Conservation (phyloP, 2,888 invertebrate species). For the Antheraea yamamai region DNA sequence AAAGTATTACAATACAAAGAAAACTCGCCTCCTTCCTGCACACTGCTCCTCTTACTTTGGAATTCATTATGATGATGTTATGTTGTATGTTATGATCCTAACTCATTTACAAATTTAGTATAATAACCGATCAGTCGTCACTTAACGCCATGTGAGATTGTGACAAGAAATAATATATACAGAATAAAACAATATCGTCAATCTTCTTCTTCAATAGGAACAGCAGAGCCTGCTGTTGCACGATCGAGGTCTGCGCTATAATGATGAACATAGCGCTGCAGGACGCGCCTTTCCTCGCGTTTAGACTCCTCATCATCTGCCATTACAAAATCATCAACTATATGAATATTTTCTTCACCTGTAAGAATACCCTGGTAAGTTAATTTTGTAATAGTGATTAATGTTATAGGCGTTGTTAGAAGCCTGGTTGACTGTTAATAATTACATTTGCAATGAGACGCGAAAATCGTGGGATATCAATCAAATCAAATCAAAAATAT, state of each 20-base stretch:
- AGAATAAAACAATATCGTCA: neutral
- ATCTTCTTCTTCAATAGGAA: slow-evolving; percentile 57
- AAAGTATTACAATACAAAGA: no score
- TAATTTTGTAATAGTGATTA: neutral
- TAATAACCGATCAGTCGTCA: neutral
- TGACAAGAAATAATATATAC: neutral
- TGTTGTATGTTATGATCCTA: no score
- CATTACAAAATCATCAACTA: slow-evolving; percentile 95
- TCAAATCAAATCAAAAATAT: no score
- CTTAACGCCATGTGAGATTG: neutral
- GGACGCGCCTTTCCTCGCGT: slow-evolving; percentile 94
- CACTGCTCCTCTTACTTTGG: no score
- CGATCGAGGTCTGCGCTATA: slow-evolving; percentile 94
- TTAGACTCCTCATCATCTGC: slow-evolving; percentile 92
- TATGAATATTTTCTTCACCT: slow-evolving; percentile 98
- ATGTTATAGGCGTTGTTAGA: neutral
- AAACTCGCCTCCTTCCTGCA: no score
- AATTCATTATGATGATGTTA: no score
- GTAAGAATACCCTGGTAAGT: slow-evolving; percentile 93
- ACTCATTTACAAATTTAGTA: no score
- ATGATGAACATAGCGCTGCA: slow-evolving; percentile 92
- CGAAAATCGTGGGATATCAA: no score
- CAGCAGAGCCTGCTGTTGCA: slow-evolving; percentile 88
- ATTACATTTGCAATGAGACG: no score
- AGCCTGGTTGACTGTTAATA: no score